Evolutionary conservation across 2,797 vertebrate species (phyloP).

Genomic region (Mus spretus): DNA sequence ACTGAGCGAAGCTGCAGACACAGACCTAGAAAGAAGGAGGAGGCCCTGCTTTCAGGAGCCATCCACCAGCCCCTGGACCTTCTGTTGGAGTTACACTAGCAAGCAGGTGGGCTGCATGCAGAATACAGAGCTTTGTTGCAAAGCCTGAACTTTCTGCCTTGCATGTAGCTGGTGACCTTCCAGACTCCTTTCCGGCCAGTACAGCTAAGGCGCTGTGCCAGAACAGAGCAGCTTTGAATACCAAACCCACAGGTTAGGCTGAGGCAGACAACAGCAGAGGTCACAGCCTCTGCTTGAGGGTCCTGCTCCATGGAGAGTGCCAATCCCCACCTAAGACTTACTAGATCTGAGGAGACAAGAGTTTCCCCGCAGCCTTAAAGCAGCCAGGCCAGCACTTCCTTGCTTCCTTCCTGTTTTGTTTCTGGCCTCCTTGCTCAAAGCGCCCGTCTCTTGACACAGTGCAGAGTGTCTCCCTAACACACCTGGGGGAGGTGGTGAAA

Average conservation of each 20-base stretch:
- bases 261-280: not conserved
- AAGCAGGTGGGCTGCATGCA: not conserved
- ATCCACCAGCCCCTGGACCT: not conserved
- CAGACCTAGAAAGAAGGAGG: not conserved
- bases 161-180: fast-evolving
- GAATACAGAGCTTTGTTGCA: not conserved
- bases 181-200: not conserved
- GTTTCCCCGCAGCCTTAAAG: not conserved
- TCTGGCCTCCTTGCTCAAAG: not conserved
- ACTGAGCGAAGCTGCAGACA: too few relatives aligned
- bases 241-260: not conserved
- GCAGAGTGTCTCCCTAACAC: not conserved
- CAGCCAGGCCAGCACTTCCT: not conserved
- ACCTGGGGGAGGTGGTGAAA: not conserved
- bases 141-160: not conserved
- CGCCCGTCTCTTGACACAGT: not conserved
- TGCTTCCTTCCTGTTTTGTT: not conserved
- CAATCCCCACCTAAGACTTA: not conserved
- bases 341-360: not conserved
- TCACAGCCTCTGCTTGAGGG: not conserved
- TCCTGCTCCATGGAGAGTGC: not conserved
- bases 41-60: too few relatives aligned
- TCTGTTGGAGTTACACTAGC: not conserved
- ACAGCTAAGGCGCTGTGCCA: fast-evolving
- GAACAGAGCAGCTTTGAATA: not conserved